Evolutionary conservation across 1,140 invertebrate species (phyloP).

Genomic region (Drosophila nigrodunni): DNA sequence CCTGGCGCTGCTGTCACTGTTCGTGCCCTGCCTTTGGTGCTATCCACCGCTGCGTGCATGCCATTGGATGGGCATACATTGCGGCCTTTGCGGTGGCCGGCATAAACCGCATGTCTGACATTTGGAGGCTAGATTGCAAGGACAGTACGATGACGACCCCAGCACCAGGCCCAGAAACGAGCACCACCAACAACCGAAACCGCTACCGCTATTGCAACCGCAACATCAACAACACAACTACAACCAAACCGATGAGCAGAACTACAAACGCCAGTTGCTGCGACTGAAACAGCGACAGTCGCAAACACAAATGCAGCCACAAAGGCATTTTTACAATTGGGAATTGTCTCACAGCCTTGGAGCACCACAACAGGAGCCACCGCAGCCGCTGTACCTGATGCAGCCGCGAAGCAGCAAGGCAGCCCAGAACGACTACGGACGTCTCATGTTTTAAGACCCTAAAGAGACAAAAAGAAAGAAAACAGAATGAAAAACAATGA

Average conservation of each 20-base stretch:
- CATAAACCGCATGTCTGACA: constrained; percentile 89
- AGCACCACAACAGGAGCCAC: constrained; percentile 63
- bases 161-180: constrained; percentile 75
- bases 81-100: constrained; percentile 92
- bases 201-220: no score
- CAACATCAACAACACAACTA: no score
- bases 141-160: constrained; percentile 79
- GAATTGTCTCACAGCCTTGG: constrained; percentile 71
- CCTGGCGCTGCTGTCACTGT: constrained; percentile 92
- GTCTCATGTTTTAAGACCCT: constrained; percentile 63
- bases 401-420: constrained; percentile 59
- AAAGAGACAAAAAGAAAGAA: not conserved
- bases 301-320: constrained; percentile 55
- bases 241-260: constrained; percentile 29
- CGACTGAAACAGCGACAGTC: constrained; percentile 59
- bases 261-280: constrained; percentile 63
- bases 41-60: constrained; percentile 94
- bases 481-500: constrained; percentile 8
- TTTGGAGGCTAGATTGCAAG: constrained; percentile 84
- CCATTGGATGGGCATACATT: constrained; percentile 92
- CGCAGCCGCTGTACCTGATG: constrained; percentile 61
- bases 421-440: constrained; percentile 77
- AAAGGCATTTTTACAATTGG: constrained; percentile 76
- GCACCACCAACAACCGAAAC: constrained; percentile 37
- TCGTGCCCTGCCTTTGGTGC: constrained; percentile 97